These are phyloP conservation scores for Cantharis rustica DNA, from an alignment of 2,888 invertebrate genomes.

Conservation along the genomic window DNA sequence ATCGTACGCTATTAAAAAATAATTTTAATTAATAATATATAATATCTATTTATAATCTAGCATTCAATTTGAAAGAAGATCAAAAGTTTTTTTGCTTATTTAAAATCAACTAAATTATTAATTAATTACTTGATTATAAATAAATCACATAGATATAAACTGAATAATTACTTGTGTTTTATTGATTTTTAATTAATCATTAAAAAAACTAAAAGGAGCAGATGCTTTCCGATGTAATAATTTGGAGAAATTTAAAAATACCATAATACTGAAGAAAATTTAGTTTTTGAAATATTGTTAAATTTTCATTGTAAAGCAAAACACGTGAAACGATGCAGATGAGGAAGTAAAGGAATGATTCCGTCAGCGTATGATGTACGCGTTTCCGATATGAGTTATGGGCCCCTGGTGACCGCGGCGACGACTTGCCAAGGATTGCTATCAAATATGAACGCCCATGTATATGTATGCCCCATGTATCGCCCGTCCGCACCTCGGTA, in stretches of 20 bases:
- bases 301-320: conserved; percentile 15
- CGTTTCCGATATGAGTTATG: conserved; percentile 56
- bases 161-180: not conserved
- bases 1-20: not conserved
- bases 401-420: conserved; percentile 52
- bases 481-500: conserved; percentile 23
- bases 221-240: not conserved
- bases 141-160: not conserved
- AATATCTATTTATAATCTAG: no score
- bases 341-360: conserved; percentile 44
- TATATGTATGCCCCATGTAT: conserved; percentile 32
- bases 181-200: not conserved
- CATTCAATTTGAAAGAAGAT: not conserved
- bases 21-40: not conserved
- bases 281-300: not conserved
- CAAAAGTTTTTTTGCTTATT: not conserved
- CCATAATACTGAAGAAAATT: no score
- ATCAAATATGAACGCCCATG: conserved; percentile 53
- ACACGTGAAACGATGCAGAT: conserved; percentile 43
- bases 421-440: conserved; percentile 55
- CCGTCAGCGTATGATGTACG: conserved; percentile 51
- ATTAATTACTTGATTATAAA: not conserved
- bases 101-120: not conserved
- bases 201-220: no score
- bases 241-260: not conserved